These are phyloP conservation scores for Fistularia tabacaria DNA, from an alignment of 2,797 vertebrate species.

Conservation along the genomic window DNA sequence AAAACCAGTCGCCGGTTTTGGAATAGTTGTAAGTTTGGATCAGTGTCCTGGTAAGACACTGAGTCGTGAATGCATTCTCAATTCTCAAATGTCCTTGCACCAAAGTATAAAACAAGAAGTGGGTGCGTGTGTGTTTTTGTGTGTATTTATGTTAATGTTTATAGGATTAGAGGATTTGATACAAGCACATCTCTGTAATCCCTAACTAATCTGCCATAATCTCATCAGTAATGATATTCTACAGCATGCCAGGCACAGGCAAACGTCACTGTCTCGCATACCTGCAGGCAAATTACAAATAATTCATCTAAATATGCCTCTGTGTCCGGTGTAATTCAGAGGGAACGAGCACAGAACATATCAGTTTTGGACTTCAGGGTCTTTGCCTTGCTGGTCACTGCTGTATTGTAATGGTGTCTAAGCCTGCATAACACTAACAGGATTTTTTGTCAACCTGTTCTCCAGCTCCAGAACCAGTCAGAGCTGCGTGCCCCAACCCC, in stretches of 20 bases:
- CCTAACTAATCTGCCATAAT: slow-evolving; percentile 74
- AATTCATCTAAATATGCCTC: slow-evolving; percentile 24
- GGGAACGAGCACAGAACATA: too few species aligned
- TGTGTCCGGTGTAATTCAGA: slow-evolving; percentile 2
- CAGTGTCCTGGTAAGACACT: background rate
- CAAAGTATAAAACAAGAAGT: background rate
- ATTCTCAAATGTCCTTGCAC: background rate
- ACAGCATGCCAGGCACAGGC: slow-evolving; percentile 17
- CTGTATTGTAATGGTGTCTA: background rate
- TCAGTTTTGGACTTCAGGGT: too few species aligned
- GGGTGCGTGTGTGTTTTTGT: slow-evolving; percentile 28
- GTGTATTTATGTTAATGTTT: slow-evolving; percentile 27
- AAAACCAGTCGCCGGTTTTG: background rate
- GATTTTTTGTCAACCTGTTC: background rate
- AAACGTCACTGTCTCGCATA: slow-evolving; percentile 12
- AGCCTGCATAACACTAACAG: slow-evolving; percentile 4
- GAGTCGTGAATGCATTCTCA: too few species aligned
- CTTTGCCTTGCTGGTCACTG: background rate
- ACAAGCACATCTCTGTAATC: slow-evolving; percentile 71
- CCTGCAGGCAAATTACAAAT: slow-evolving; percentile 29
- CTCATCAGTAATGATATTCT: slow-evolving; percentile 69
- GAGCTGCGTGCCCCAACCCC: slow-evolving; percentile 92
- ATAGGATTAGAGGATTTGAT: slow-evolving; percentile 67
- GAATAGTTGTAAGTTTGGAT: background rate
- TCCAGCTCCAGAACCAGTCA: slow-evolving; percentile 95